Percentiles rank a stretch among this genome's conserved stretches.
These are phyloP conservation scores for Lateolabrax maculatus DNA, from an alignment of 2,797 vertebrate species.

Conservation along the genomic window DNA sequence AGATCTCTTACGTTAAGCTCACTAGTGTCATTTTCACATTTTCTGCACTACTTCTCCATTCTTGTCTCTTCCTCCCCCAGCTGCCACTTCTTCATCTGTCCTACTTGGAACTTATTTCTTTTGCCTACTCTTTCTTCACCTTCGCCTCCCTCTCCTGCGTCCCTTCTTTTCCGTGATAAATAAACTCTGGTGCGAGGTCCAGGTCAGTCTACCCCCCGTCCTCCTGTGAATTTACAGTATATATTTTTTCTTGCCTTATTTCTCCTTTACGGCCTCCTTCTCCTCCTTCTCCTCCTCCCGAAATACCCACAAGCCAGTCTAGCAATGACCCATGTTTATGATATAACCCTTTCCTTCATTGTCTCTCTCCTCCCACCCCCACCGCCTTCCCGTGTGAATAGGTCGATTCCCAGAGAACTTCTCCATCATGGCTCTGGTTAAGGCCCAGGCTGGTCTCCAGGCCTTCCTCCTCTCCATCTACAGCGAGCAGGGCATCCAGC, in stretches of 20 bases:
- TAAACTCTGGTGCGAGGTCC: not conserved
- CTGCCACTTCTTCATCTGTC: not conserved
- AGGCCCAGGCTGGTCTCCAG: conserved; percentile 89
- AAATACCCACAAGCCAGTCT: not conserved
- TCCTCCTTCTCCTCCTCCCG: rapidly evolving
- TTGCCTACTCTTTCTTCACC: not conserved
- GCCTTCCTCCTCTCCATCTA: conserved; percentile 93
- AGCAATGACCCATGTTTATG: not conserved
- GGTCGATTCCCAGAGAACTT: conserved; percentile 94
- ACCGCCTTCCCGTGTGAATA: conserved; percentile 28
- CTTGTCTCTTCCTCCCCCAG: not conserved
- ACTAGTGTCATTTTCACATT: not conserved
- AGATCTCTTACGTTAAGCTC: not conserved
- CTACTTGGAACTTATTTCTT: not conserved
- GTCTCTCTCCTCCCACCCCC: not conserved
- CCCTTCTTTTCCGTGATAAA: not conserved
- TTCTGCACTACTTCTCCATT: not conserved
- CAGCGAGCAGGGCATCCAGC: conserved; percentile 90
- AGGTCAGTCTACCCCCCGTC: not conserved
- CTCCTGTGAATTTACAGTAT: not conserved
- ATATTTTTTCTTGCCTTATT: not conserved
- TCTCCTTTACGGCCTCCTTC: rapidly evolving
- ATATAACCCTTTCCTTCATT: not conserved
- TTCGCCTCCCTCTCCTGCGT: not conserved
- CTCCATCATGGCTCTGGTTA: conserved; percentile 91